Base-by-base conservation (phyloP, 1,140 invertebrate genomes). In the Ctenoplectra terminalis region DNA sequence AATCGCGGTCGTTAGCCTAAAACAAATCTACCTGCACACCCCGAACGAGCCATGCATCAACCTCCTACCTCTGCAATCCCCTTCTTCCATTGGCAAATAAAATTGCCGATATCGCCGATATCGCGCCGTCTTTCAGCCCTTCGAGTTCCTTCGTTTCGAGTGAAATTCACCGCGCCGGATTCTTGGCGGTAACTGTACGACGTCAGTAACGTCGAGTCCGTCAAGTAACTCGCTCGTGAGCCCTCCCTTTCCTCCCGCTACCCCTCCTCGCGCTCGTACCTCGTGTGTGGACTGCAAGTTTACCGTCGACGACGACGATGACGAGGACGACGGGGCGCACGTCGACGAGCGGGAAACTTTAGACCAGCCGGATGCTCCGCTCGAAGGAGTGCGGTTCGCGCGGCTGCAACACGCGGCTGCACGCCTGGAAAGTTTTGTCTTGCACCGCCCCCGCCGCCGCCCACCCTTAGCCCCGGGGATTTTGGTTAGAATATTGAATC, bases 401-500 rank as follows among this genome's bases (percentile, higher is more conserved):
- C 50, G 66, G 26, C 56, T 34, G 77, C 66, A 56, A 40, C 63
- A 64, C 78, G 84, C 34, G 84, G 86, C 80, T 86, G 71, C 84
- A 86, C 84, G 88, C 89, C 84, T 88, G 85, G 88, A 91, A 93
- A 93, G 90, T 93, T 92, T 92, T 90, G 89, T 89, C 85, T 90
- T 81, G 54, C 15, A 52, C 63, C 81, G 61, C 74, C 74, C 52
- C 82, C 61, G 40, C 63, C 77, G 26, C 69, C 84, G 52, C 48
- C 54, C 61, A 52, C 67, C 72, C 88, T 87, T 92, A 91, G 92
- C 93, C 91, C 91, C 88, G 88, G 92, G 93, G 93, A 93, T 93
- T 93, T 93, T 92, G 92, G 93, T 93, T 93, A 91, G 93, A 93
- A 93, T 93, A 93, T 93, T 93, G 92, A 93, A 93, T 93, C 92